Evolutionary conservation across 2,797 vertebrate genomes (phyloP), one percentile per base, ranked within the genome.

Genomic region (Salarias fasciatus): DNA sequence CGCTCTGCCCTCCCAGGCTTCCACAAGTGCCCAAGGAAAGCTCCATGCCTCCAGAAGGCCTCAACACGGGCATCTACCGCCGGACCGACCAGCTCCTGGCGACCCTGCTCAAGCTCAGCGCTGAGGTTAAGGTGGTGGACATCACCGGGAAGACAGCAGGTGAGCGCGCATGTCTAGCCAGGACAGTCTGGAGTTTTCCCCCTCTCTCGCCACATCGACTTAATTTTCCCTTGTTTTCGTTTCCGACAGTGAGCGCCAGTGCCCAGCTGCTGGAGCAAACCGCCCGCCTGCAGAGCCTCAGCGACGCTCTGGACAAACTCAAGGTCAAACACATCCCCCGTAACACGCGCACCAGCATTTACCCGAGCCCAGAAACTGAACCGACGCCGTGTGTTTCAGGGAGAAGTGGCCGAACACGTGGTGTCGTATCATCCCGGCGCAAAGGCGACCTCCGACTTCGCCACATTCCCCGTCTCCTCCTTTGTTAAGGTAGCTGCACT

Each of bases 51-150:
- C 82, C 91, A 4, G 93, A 86, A 0, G 88, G 92, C 33, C 84
- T 89, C 5, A 78, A 93, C 1, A 93, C 93, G 0, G 82, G 80
- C 0, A 92, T 97, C 14, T 96, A 95, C 53, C 92, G 95, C 45
- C 93, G 95, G 82, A 97, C 91, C 2, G 94, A 85, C 83, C 94
- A 96, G 67, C 87, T 98, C 30, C 87, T 96, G 71, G 92, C 94
- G 6, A 94, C 93, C 0, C 85, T 97, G 53, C 93, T 96, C 46
- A 94, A 94, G 81, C 90, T 96, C 79, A 96, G 95, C 1, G 85
- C 95, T 5, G 90, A 90, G 4, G 86, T 94, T 33, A 95, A 92
- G 51, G 94, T 98, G 11, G 86, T 97, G 57, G 95, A 96, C 68
- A 88, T 97, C 78, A 95, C 93, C 0, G 94, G 94, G 10, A 90